Evolutionary conservation across 1,140 invertebrate genomes (phyloP).

Genomic region (Panagrolaimus sp.): DNA sequence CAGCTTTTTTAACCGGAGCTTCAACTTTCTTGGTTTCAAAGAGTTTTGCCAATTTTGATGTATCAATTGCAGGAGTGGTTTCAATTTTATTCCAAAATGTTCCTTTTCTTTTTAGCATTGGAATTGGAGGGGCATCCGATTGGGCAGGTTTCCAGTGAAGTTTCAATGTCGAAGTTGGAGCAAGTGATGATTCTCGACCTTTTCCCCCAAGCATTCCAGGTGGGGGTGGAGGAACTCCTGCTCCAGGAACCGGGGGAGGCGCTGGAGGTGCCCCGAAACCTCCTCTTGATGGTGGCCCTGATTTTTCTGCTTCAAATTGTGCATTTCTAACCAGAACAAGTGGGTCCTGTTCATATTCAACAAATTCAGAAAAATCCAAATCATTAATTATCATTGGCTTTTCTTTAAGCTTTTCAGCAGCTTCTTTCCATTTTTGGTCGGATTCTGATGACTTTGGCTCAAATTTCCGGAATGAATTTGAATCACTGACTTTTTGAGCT

Average conservation of each 20-base stretch:
- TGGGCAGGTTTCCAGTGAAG: conserved; percentile 90
- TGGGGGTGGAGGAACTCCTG: conserved; percentile 60
- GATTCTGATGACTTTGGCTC: conserved; percentile 67
- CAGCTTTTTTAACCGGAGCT: conserved; percentile 69
- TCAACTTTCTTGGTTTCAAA: conserved; percentile 91
- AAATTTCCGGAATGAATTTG: conserved; percentile 15
- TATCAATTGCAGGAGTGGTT: conserved; percentile 74
- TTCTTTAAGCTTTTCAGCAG: conserved; percentile 66
- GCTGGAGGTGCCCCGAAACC: conserved; percentile 52
- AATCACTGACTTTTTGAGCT: conserved; percentile 46
- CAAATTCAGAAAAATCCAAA: conserved; percentile 87
- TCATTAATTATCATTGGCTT: conserved; percentile 83
- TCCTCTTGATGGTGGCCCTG: not conserved
- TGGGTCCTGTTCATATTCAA: conserved; percentile 61
- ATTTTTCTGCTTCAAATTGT: conserved; percentile 27
- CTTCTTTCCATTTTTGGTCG: conserved; percentile 79
- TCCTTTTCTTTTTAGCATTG: conserved; percentile 66
- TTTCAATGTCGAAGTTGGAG: conserved; percentile 38
- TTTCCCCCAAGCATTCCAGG: conserved; percentile 56
- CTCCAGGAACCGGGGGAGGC: conserved; percentile 59
- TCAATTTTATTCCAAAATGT: conserved; percentile 92
- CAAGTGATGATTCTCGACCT: conserved; percentile 51
- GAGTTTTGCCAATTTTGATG: conserved; percentile 85
- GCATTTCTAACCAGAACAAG: conserved; percentile 49
- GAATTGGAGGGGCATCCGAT: conserved; percentile 74